Evolutionary conservation across 2,797 vertebrate genomes (phyloP).

Genomic region (Anguilla anguilla): DNA sequence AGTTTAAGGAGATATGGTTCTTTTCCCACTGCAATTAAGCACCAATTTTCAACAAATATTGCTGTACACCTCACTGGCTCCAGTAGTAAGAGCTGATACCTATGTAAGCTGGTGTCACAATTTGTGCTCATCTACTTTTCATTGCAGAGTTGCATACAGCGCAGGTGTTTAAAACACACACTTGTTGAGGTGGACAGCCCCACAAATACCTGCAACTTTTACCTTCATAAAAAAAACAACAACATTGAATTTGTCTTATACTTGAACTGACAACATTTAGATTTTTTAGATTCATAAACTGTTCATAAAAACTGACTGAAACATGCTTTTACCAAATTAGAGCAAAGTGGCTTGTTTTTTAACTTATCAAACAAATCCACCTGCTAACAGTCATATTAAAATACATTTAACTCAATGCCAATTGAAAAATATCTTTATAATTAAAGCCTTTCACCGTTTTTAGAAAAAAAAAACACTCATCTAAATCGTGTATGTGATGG

Average conservation of each 20-base stretch:
- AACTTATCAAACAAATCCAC: background rate
- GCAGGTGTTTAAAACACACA: background rate
- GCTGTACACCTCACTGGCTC: background rate
- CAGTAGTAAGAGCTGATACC: background rate
- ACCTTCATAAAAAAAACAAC: background rate
- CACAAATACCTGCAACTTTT: background rate
- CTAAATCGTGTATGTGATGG: background rate
- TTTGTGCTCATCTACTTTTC: background rate
- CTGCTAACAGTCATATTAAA: background rate
- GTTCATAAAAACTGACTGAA: background rate
- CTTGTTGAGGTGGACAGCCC: too few species aligned
- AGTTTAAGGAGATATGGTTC: background rate
- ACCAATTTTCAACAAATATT: background rate
- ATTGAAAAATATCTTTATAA: background rate
- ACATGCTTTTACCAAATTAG: background rate
- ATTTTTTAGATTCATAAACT: too few species aligned
- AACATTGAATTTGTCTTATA: too few species aligned
- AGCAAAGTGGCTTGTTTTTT: background rate
- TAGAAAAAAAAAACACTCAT: background rate
- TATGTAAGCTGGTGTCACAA: background rate
- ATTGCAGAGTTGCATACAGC: background rate
- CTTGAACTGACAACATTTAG: too few species aligned
- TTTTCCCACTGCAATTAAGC: background rate
- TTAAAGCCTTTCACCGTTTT: background rate
- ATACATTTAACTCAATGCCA: background rate